Percentiles rank a stretch among this genome's conserved stretches.
Evolutionary conservation across 2,888 invertebrate genomes (phyloP).

Genomic region (Metacarcinus magister): DNA sequence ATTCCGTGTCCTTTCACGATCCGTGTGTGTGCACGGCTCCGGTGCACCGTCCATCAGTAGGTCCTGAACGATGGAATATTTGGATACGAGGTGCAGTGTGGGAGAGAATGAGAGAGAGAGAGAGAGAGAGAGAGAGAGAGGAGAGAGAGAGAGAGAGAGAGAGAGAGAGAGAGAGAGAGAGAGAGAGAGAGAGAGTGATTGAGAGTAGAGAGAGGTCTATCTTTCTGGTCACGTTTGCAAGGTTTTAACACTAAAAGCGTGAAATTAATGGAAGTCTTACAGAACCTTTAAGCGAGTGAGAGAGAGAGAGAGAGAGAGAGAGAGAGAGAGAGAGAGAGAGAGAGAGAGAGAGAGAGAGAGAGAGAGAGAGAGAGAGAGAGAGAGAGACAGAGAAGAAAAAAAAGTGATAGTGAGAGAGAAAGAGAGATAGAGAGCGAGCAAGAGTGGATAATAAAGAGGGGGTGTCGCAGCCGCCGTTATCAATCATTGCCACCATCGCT

Average conservation of each 20-base stretch:
- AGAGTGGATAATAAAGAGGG: background rate
- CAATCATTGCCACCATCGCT: background rate
- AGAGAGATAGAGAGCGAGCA: background rate
- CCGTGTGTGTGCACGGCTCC: conserved; percentile 8
- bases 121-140: background rate
- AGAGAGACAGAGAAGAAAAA: background rate
- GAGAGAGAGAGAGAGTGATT: conserved; percentile 38
- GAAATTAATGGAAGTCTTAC: conserved; percentile 45
- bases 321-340: conserved; percentile 41
- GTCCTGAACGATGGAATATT: background rate
- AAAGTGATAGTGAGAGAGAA: background rate
- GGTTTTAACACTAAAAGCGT: conserved; percentile 35
- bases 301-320: conserved; percentile 38
- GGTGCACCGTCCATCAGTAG: conserved; percentile 16
- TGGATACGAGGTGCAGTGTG: background rate
- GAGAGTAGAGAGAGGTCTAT: background rate
- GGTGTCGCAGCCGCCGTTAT: background rate
- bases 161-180: conserved; percentile 46
- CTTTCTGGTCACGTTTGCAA: conserved; percentile 2
- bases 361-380: conserved; percentile 40
- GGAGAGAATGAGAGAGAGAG: background rate
- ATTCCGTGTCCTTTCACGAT: background rate
- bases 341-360: background rate
- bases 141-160: conserved; percentile 50
- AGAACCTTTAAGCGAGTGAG: background rate